Evolutionary conservation across 2,888 invertebrate genomes (phyloP), one percentile per base, ranked within the genome.

Genomic region (Agonopterix subpropinquella): DNA sequence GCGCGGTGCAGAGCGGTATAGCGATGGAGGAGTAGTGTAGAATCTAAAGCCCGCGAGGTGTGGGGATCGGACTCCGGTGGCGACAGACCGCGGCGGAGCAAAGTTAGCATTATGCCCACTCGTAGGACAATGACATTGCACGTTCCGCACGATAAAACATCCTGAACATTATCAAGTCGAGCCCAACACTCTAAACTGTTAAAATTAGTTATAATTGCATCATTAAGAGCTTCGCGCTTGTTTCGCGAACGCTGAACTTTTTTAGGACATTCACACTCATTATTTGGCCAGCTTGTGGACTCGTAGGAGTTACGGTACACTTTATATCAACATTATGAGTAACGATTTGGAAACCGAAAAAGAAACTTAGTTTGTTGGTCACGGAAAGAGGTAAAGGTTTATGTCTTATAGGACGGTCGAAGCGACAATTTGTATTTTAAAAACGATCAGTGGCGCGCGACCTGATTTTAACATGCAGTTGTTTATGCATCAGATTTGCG

Each of bases 71-170:
- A 58, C 53, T 44, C 36, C 41, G 54, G 35, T 47, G 47, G 48
- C 51, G 51, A 41, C 41, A 36, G 41, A 48, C 51, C 43, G 47
- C 11, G 42, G 39, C 28, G 46, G 52, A 49, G 53, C 51, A 47
- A 58, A 13, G 64, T 57, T 57, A 67, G n/a, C 42, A 3, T 42
- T 41, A 59, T 13, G 13, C 70, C 70, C 70, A 65, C 75, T 70
- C 71, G 65, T 69, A 82, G 87, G 86, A 87, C 87, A 85, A 86
- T 86, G 86, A 87, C 86, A 84, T 82, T 76, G 77, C 74, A 73
- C 80, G 85, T 86, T 86, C 83, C 83, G 83, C 84, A 82, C 84
- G 80, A 83, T 83, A 83, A 83, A 86, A 75, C 77, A 78, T 77
- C 77, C 81, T 81, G 80, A 75, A 83, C 78, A 73, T 77, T 78